These are phyloP conservation scores for Anas georgica DNA, from an alignment of 2,797 vertebrate species.

Conservation along the genomic window DNA sequence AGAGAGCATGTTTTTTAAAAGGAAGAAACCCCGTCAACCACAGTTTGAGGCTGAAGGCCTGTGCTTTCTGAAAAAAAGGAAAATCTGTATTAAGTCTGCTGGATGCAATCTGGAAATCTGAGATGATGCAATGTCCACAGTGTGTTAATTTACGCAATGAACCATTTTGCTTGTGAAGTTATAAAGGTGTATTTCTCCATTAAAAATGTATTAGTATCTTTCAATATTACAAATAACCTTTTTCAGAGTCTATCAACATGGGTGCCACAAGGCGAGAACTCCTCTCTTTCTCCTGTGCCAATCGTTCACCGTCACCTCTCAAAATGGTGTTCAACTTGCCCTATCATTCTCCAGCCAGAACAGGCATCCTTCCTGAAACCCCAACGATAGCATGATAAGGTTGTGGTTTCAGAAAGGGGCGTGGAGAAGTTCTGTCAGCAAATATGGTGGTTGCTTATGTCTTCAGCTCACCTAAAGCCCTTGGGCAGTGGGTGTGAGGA, in stretches of 20 bases:
- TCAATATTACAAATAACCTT: neutral
- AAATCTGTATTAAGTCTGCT: neutral
- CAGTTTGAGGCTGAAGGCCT: neutral
- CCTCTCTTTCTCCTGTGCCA: neutral
- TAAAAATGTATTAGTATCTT: neutral
- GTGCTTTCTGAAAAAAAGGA: neutral
- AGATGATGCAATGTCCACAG: neutral
- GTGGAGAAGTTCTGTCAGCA: neutral
- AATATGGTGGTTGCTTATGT: neutral
- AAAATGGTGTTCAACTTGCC: neutral
- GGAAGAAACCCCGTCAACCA: neutral
- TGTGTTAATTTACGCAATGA: neutral
- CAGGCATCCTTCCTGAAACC: slow-evolving; percentile 32
- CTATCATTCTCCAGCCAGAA: slow-evolving; percentile 1
- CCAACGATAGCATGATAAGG: neutral
- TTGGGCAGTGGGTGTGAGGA: neutral
- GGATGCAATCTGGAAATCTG: neutral
- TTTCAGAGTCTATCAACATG: neutral
- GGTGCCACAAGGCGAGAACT: neutral
- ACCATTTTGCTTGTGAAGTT: neutral
- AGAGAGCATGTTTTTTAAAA: neutral
- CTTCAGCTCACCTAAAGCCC: slow-evolving; percentile 15
- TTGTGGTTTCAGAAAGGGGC: slow-evolving; percentile 30
- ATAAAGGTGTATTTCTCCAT: neutral
- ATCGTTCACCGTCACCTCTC: neutral